A percentile compares a stretch with the other conserved stretches of the same genome.
Conservation (phyloP, 2,113 vertebrate species). For the Anser cygnoides region DNA sequence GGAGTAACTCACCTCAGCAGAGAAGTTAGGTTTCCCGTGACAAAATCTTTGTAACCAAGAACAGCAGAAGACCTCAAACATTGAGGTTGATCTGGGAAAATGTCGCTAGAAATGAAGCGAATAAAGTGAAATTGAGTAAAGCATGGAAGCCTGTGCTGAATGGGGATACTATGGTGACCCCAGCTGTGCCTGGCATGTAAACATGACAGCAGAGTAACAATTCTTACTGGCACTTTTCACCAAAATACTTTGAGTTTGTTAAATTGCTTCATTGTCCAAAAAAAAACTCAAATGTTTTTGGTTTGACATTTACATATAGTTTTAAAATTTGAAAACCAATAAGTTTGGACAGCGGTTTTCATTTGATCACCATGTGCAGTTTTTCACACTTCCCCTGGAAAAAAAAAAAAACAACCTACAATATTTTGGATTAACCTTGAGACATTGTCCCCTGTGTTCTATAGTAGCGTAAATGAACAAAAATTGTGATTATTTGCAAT, state of each 20-base stretch:
- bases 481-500: not conserved
- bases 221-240: not conserved
- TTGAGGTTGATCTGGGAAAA: not conserved
- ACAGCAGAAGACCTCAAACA: not conserved
- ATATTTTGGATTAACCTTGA: not conserved
- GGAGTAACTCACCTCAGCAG: not conserved
- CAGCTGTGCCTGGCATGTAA: fast-evolving
- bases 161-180: fast-evolving
- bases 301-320: not conserved
- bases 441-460: not conserved
- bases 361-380: not conserved
- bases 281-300: not conserved
- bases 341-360: slow-evolving; percentile 21
- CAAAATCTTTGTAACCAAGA: not conserved
- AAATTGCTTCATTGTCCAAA: not conserved
- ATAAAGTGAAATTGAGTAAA: not conserved
- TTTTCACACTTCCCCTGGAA: not conserved
- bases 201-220: not conserved
- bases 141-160: not conserved
- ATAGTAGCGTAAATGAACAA: not conserved
- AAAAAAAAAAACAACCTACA: not conserved
- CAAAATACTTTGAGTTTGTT: not conserved
- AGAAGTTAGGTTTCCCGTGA: fast-evolving
- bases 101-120: not conserved
- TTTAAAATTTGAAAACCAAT: not conserved